Percentiles rank a stretch among this genome's conserved stretches.
These are phyloP conservation scores for Ictalurus furcatus DNA, from an alignment of 2,113 vertebrate genomes.

Conservation along the genomic window DNA sequence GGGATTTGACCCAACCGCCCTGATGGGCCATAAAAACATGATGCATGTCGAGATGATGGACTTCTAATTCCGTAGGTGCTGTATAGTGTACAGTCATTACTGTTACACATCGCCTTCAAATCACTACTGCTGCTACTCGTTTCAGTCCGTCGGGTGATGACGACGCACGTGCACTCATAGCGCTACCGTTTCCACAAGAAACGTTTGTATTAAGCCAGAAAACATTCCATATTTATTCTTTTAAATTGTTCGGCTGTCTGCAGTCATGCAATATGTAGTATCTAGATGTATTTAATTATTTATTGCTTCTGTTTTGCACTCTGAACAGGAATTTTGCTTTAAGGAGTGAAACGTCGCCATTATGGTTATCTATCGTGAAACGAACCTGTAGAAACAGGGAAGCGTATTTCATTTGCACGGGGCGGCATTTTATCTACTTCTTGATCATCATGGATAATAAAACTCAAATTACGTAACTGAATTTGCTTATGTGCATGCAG, in stretches of 20 bases:
- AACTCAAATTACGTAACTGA: too few relatives aligned
- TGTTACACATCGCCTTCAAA: neutral
- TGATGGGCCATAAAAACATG: neutral
- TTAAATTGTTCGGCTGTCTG: neutral
- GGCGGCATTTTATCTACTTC: neutral
- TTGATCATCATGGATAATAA: neutral
- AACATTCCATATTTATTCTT: neutral
- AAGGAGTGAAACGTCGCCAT: neutral
- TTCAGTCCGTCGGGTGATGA: neutral
- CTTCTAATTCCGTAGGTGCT: neutral
- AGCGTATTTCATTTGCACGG: neutral
- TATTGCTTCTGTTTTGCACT: neutral
- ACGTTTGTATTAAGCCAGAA: neutral
- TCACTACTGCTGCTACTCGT: neutral
- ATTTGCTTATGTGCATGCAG: neutral
- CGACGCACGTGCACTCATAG: neutral
- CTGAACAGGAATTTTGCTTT: neutral
- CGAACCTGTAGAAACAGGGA: neutral
- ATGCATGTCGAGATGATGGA: neutral
- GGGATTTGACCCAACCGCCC: neutral
- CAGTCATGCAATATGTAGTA: neutral
- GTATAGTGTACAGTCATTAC: neutral
- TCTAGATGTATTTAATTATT: neutral
- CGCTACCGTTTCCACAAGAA: neutral
- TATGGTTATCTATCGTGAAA: neutral